phyloP scores from a whole-genome alignment of 2,888 invertebrate genomes.

The Drosophila borealis region DNA sequence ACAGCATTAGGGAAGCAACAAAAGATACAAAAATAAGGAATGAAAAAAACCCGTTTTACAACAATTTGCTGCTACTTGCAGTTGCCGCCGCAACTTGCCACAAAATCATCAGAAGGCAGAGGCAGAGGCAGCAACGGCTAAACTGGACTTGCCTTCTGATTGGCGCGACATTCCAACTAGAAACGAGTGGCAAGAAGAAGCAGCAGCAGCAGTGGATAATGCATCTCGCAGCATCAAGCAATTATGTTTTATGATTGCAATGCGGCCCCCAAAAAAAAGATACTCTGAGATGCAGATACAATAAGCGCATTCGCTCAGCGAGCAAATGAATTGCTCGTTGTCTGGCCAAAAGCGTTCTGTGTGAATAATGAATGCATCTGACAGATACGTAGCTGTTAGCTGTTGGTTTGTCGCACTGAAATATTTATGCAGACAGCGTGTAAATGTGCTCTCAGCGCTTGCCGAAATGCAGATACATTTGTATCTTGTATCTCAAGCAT shows the following conservation, averaged over 20 bases:
- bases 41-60: constrained; percentile 72
- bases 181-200: constrained; percentile 13
- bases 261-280: constrained; percentile 31
- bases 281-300: constrained; percentile 2
- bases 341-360: constrained; percentile 44
- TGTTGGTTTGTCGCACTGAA: constrained; percentile 35
- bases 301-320: background rate
- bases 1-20: constrained; percentile 55
- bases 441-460: constrained; percentile 45
- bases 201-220: constrained; percentile 21
- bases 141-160: constrained; percentile 71
- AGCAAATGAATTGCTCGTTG: constrained; percentile 59
- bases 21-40: constrained; percentile 42
- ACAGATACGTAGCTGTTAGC: constrained; percentile 31
- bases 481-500: constrained; percentile 36
- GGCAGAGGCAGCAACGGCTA: constrained; percentile 42
- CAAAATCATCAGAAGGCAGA: constrained; percentile 27
- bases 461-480: constrained; percentile 54
- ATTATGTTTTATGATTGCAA: constrained; percentile 58
- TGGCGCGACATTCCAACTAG: constrained; percentile 72
- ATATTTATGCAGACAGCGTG: constrained; percentile 53
- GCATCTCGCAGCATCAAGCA: constrained; percentile 37
- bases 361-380: constrained; percentile 71
- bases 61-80: constrained; percentile 71
- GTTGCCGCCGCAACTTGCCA: constrained; percentile 50